Conservation (phyloP, 1,140 invertebrate genomes). For the Brachionus plicatilis region DNA sequence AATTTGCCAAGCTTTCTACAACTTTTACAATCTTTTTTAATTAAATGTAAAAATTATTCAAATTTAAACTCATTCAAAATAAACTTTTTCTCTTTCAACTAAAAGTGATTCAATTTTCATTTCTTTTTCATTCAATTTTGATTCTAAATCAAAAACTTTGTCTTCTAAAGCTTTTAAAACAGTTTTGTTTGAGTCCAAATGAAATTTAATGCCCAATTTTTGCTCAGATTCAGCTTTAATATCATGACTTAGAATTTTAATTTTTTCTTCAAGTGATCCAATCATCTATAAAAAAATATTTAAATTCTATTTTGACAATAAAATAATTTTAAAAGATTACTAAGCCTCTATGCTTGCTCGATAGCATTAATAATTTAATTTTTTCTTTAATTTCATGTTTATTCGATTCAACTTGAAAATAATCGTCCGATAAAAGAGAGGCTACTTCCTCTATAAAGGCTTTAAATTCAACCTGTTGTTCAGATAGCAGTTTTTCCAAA, state of each 20-base stretch:
- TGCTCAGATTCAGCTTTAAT: background rate
- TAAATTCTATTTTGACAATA: background rate
- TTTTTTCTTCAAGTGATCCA: background rate
- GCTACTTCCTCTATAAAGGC: conserved; percentile 50
- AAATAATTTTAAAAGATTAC: background rate
- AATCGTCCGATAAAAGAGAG: conserved; percentile 45
- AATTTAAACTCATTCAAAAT: background rate
- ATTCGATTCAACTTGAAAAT: conserved; percentile 43
- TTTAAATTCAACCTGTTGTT: conserved; percentile 43
- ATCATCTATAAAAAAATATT: conserved; percentile 26
- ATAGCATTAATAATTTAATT: conserved; percentile 42
- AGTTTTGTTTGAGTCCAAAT: background rate
- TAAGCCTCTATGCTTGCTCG: conserved; percentile 32
- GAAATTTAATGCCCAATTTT: background rate
- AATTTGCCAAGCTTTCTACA: background rate
- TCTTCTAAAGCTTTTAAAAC: background rate
- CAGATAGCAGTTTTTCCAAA: conserved; percentile 41
- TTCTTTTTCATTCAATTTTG: background rate
- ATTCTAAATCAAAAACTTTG: background rate
- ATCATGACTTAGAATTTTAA: background rate
- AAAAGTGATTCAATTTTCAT: background rate
- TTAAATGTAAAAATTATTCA: background rate
- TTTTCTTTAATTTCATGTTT: conserved; percentile 49
- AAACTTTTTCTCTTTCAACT: background rate
- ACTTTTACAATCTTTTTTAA: background rate